Evolutionary conservation across 2,113 vertebrate genomes (phyloP).

Genomic region (Colossoma macropomum): DNA sequence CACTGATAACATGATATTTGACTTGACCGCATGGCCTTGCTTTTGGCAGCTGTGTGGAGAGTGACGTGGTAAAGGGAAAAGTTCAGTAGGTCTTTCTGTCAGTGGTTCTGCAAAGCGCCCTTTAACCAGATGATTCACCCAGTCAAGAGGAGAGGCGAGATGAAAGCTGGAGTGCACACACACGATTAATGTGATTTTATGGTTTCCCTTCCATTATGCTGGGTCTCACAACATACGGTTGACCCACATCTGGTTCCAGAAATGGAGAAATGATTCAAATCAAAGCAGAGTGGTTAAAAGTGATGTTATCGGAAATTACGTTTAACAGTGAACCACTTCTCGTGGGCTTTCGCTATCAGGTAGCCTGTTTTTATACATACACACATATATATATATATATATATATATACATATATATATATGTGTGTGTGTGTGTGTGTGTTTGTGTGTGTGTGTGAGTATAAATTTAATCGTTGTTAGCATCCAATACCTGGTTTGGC

Average conservation of each 20-base stretch:
- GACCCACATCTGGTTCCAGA: background rate
- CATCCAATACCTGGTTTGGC: no score
- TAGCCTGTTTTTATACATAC: no score
- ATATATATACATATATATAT: no score
- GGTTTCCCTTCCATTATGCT: background rate
- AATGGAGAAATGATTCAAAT: background rate
- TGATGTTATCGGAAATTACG: background rate
- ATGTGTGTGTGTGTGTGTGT: no score
- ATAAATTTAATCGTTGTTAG: no score
- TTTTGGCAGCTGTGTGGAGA: background rate
- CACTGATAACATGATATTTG: background rate
- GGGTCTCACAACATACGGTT: background rate
- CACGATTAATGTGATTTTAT: background rate
- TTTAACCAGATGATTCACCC: constrained; percentile 29
- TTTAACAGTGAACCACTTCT: background rate
- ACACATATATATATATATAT: no score
- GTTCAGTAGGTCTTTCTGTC: background rate
- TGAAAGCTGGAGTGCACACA: background rate
- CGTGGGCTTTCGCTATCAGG: background rate
- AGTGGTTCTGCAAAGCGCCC: background rate
- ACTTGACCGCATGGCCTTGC: constrained; percentile 21
- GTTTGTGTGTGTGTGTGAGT: no score
- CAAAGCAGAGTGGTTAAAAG: background rate
- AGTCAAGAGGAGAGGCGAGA: constrained; percentile 8
- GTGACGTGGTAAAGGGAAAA: background rate